Evolutionary conservation across 2,888 invertebrate species (phyloP), one percentile per base, ranked within the genome.

Genomic region (Trachelus iudaicus): DNA sequence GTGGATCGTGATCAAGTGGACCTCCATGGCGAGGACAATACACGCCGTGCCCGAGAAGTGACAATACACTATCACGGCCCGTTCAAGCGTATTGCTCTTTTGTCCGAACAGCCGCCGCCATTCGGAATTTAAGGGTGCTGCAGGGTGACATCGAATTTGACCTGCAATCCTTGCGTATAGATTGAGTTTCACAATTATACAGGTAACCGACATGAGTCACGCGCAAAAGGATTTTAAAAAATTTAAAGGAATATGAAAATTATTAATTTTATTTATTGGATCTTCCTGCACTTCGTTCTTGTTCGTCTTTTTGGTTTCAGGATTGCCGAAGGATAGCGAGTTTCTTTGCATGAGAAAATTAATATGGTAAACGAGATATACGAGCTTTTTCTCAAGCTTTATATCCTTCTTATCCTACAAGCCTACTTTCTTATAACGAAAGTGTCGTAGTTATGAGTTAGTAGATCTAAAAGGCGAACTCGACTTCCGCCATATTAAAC

Each of bases 1-100:
- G 84, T 89, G 90, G 90, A 91, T 91, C 91, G 91, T 91, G 91
- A 91, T 91, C 91, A 91, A 91, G 91, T 91, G 91, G 91, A 88
- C 89, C 90, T 89, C 90, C 89, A 90, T 88, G 90, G 86, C 87
- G 88, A 89, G 89, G 89, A 91, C 90, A 90, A 90, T 90, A 89
- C 89, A 86, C 85, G 85, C 81, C 85, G 87, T 85, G 84, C 84
- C 85, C 85, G 86, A 85, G 87, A 87, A 88, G 87, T 86, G 88
- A 89, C 89, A 89, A 89, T 89, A 89, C 88, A 87, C 87, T 89
- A 87, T 89, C 88, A 88, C 77, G 78, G 75, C 73, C 80, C 77
- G 81, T 77, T 75, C 79, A 69, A 75, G 87, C 86, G 85, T 88
- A 88, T 90, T 91, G 91, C 91, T 90, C 91, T 91, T 91, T 91